Base-by-base conservation (phyloP, 2,113 vertebrate species). In the Lucifuga dentata region DNA sequence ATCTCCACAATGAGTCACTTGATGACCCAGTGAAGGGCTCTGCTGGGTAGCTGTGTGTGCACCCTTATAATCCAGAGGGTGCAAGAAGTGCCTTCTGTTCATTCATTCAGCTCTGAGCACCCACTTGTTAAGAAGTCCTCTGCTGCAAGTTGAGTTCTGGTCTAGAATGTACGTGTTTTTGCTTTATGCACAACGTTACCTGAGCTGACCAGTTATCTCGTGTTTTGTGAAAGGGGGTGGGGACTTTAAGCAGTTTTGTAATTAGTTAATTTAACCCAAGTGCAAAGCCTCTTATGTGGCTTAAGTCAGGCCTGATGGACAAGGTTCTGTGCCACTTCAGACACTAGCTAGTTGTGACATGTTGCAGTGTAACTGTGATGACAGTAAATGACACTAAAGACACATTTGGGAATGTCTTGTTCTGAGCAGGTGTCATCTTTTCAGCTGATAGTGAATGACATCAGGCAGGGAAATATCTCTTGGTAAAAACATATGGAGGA, bases 1-100 rank as follows among this genome's bases (percentile, higher is more conserved):
- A 81, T 78, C 75, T 87, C 68, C 73, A 90, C 83, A 90, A 89
- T 89, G 88, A 91, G 75, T 88, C 90, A 92, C 85, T 91, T 84
- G 77, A 88, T 84, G 81, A 85, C 65, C 76, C 50, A 67, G 49
- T 53, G 82, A 74, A 64, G 75, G 76, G 80, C 76, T 76, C 75
- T 79, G 75, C 73, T 72, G 56, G 68, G 72, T 68, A 79, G 32
- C 41, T 65, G 75, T 76, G 62, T 39, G 66, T 76, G 72, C 71
- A 65, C 84, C 73, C 56, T 69, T 5, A 11, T 45, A 75, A 43
- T 32, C 19, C 20, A 4, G 32, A 43, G 70, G 78, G 83, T 50
- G 70, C 56, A 9, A 73, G 59, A 81, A 74, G 58, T 66, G 44
- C 59, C 87, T 70, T 83, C 78, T 88, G 88, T 88, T 81, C 88